A percentile compares a stretch with the other conserved stretches of the same genome.
These are phyloP conservation scores for Heliconius hermathena DNA, from an alignment of 1,140 invertebrate genomes.

Conservation along the genomic window DNA sequence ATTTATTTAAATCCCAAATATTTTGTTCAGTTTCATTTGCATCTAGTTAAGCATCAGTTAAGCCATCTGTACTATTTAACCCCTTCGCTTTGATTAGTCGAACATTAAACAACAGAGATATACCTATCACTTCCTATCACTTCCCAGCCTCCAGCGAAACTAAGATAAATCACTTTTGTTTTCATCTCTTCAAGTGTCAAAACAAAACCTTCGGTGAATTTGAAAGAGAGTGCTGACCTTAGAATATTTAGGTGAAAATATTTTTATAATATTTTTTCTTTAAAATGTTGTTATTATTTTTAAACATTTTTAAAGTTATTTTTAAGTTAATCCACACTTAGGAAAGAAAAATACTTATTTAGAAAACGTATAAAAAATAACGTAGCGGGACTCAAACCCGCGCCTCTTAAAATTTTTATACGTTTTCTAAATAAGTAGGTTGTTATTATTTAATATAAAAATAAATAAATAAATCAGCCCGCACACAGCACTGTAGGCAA, in stretches of 20 bases:
- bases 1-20: too few relatives aligned
- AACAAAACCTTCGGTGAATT: slow-evolving; percentile 44
- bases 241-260: neutral
- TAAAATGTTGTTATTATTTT: neutral
- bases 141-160: slow-evolving; percentile 36
- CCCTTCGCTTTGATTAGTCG: neutral
- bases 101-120: slow-evolving; percentile 21
- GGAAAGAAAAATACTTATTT: too few relatives aligned
- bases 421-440: too few relatives aligned
- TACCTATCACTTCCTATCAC: slow-evolving; percentile 31
- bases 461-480: too few relatives aligned
- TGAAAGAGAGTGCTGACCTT: slow-evolving; percentile 21
- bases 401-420: too few relatives aligned
- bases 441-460: too few relatives aligned
- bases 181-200: slow-evolving; percentile 49
- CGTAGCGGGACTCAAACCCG: too few relatives aligned
- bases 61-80: neutral
- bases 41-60: neutral
- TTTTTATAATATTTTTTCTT: neutral
- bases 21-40: too few relatives aligned
- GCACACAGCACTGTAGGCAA: too few relatives aligned
- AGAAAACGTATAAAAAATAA: too few relatives aligned
- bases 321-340: too few relatives aligned
- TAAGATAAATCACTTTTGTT: slow-evolving; percentile 51
- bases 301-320: too few relatives aligned